Conservation (phyloP, 1,140 invertebrate species). For the Cylas formicarius region DNA sequence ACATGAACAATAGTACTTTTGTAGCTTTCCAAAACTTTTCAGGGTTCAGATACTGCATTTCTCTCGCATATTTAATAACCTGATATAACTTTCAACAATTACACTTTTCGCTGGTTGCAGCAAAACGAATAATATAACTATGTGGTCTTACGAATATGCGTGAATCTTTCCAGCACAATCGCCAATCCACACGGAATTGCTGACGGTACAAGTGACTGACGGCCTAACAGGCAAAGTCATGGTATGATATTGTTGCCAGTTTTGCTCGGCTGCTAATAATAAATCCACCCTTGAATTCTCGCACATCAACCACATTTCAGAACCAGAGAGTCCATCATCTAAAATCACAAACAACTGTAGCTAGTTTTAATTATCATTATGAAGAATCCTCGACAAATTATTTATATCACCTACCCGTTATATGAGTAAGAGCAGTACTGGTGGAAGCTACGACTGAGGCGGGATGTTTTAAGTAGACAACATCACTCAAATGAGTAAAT, state of each 20-base stretch:
- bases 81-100: no score
- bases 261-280: conserved; percentile 50
- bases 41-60: no score
- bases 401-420: conserved; percentile 31
- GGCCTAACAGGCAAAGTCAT: conserved; percentile 50
- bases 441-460: conserved; percentile 51
- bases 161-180: conserved; percentile 74
- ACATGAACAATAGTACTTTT: no score
- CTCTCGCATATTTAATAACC: no score
- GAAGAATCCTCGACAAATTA: no score
- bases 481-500: conserved; percentile 82
- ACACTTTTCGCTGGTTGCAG: no score
- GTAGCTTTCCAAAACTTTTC: no score
- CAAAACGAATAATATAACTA: conserved; percentile 15
- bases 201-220: conserved; percentile 60
- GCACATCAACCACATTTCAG: conserved; percentile 64
- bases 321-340: conserved; percentile 42
- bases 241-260: conserved; percentile 52
- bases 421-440: conserved; percentile 38
- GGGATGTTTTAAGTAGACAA: conserved; percentile 58
- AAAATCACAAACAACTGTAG: no score
- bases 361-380: no score
- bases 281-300: conserved; percentile 64
- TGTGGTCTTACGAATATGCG: conserved; percentile 61
- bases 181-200: conserved; percentile 75